phyloP scores from a whole-genome alignment of 2,113 vertebrate genomes.

The Crotalus horridus region DNA sequence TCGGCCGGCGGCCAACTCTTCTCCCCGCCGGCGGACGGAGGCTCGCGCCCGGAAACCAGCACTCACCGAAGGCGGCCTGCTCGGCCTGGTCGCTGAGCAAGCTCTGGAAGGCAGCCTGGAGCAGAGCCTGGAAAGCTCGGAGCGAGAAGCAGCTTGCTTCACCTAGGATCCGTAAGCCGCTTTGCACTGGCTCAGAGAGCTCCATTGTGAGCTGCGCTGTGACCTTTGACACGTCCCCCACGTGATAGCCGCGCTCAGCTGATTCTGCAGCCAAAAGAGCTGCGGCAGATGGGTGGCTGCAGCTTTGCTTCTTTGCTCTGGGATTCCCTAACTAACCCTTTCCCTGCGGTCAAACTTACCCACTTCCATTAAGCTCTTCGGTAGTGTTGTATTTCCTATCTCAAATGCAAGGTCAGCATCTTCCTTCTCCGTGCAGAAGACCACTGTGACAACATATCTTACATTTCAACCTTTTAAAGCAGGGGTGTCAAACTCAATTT shows the following conservation, averaged over 20 bases:
- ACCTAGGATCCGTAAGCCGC: slow-evolving; percentile 76
- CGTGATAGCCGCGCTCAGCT: slow-evolving; percentile 78
- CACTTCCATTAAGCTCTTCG: not conserved
- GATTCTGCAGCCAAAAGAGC: slow-evolving; percentile 45
- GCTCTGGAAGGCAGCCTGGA: slow-evolving; percentile 76
- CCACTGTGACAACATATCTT: too few relatives aligned
- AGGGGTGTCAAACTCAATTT: too few relatives aligned
- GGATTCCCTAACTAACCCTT: too few relatives aligned
- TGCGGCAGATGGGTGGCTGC: not conserved
- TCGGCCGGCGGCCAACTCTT: not conserved
- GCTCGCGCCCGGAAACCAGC: not conserved
- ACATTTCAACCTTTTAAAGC: not conserved
- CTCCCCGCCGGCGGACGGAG: too few relatives aligned
- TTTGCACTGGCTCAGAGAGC: slow-evolving; percentile 83
- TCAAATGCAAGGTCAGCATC: not conserved
- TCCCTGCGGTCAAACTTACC: not conserved
- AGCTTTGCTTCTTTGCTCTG: not conserved
- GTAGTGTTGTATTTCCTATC: not conserved
- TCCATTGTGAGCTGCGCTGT: slow-evolving; percentile 84
- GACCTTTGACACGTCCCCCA: slow-evolving; percentile 80
- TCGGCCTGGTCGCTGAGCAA: slow-evolving; percentile 65
- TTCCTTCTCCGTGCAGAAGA: not conserved
- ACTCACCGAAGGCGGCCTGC: slow-evolving; percentile 77
- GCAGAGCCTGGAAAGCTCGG: slow-evolving; percentile 69
- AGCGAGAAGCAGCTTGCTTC: slow-evolving; percentile 73